These are phyloP conservation scores for Drosophila nikananu DNA, from an alignment of 1,140 invertebrate genomes.

Conservation along the genomic window DNA sequence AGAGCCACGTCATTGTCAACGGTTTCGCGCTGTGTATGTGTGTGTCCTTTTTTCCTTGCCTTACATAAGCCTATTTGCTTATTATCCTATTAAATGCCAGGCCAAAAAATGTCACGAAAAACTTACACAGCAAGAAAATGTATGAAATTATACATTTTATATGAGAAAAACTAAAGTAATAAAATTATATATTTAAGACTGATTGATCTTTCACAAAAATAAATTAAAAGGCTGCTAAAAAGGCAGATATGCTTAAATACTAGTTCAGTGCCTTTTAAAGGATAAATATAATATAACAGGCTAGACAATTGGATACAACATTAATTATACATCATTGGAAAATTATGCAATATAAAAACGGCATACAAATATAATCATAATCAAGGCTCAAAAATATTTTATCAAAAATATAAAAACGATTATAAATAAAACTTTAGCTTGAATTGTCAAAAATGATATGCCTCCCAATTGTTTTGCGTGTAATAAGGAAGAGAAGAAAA, in stretches of 20 bases:
- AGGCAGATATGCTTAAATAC: no score
- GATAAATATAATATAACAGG: background rate
- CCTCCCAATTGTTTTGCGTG: background rate
- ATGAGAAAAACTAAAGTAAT: background rate
- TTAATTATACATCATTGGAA: no score
- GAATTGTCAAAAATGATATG: no score
- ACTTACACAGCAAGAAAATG: constrained; percentile 3
- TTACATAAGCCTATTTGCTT: constrained; percentile 76
- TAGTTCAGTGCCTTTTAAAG: background rate
- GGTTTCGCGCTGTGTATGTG: constrained; percentile 26
- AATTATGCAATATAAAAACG: background rate
- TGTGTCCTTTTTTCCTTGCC: constrained; percentile 41
- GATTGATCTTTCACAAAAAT: background rate
- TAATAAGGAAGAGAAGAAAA: constrained; percentile 14
- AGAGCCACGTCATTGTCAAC: constrained; percentile 49
- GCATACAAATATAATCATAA: background rate
- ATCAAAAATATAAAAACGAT: no score
- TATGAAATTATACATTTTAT: background rate
- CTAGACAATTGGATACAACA: background rate
- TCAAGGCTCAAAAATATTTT: background rate
- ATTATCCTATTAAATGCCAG: constrained; percentile 78
- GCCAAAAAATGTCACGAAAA: constrained; percentile 50
- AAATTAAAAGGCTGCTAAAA: no score
- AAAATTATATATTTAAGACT: background rate
- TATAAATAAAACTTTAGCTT: background rate